phyloP scores from a whole-genome alignment of 2,888 invertebrate genomes.

The Cataglyphis livida region DNA sequence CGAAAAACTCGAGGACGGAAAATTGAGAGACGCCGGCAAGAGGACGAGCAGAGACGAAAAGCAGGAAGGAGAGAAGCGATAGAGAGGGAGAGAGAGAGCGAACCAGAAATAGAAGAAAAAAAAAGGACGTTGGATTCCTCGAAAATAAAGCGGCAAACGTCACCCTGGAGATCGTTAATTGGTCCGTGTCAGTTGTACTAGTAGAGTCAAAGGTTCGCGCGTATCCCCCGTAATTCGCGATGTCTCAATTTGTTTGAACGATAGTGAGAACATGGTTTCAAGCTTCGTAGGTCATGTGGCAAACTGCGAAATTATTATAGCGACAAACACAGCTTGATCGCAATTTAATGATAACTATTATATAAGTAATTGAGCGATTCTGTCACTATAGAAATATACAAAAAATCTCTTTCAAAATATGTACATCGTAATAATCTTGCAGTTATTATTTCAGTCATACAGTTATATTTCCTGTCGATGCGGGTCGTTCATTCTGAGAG shows the following conservation, averaged over 20 bases:
- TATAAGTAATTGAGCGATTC: background rate
- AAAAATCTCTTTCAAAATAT: background rate
- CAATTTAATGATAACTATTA: background rate
- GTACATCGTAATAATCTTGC: background rate
- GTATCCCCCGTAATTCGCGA: conserved; percentile 8
- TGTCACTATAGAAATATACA: background rate
- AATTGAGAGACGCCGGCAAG: conserved; percentile 55
- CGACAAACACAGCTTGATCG: background rate
- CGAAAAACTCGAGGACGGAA: conserved; percentile 53
- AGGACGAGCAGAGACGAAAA: conserved; percentile 50
- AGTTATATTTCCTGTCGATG: background rate
- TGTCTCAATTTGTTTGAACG: conserved; percentile 41
- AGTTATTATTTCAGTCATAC: no score
- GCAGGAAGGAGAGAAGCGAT: background rate
- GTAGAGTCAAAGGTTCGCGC: conserved; percentile 30
- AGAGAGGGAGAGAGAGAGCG: background rate
- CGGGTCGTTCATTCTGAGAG: background rate
- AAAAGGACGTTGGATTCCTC: conserved; percentile 27
- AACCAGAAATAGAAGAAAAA: background rate
- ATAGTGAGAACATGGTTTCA: conserved; percentile 11
- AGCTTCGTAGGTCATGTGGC: background rate
- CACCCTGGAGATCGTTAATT: conserved; percentile 36
- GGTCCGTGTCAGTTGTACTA: conserved; percentile 36
- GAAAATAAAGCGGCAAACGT: conserved; percentile 46
- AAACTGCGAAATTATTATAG: background rate